A percentile compares a stretch with the other conserved stretches of the same genome.
Conservation (phyloP, 2,797 vertebrate species). For the Coendou prehensilis region DNA sequence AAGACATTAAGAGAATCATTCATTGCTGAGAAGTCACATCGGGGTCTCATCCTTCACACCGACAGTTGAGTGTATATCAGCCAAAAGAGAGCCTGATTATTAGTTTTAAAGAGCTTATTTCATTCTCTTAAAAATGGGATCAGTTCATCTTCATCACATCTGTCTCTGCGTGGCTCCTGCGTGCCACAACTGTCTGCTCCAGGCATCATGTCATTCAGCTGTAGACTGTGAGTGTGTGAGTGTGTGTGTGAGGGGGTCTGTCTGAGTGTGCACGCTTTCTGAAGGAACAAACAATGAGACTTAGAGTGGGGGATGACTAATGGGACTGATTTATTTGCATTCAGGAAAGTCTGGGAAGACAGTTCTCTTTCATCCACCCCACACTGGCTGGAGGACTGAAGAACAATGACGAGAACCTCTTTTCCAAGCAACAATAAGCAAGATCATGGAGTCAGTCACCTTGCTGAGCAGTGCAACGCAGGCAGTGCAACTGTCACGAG, state of each 20-base stretch:
- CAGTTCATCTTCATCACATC: constrained; percentile 79
- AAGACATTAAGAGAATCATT: constrained; percentile 80
- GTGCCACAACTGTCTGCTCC: constrained; percentile 69
- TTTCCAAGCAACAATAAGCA: neutral
- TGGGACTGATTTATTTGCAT: neutral
- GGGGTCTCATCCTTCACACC: constrained; percentile 80
- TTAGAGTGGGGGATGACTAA: constrained; percentile 31
- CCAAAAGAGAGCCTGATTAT: constrained; percentile 77
- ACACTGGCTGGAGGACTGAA: neutral
- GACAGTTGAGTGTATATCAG: constrained; percentile 71
- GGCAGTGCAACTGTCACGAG: neutral
- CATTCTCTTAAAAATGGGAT: constrained; percentile 82
- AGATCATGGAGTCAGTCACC: neutral
- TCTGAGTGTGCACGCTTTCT: neutral
- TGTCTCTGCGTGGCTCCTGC: constrained; percentile 67
- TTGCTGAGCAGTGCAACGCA: neutral
- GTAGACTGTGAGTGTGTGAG: neutral
- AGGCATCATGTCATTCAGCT: constrained; percentile 40
- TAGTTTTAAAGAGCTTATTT: constrained; percentile 84
- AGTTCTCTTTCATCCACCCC: neutral
- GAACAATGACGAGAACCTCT: neutral
- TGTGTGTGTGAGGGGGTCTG: neutral
- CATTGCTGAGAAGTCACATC: constrained; percentile 79
- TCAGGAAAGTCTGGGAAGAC: constrained; percentile 2
- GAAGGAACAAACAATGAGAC: constrained; percentile 24